Conservation (phyloP, 2,797 vertebrate species). For the Amblyopsis hoosieri region DNA sequence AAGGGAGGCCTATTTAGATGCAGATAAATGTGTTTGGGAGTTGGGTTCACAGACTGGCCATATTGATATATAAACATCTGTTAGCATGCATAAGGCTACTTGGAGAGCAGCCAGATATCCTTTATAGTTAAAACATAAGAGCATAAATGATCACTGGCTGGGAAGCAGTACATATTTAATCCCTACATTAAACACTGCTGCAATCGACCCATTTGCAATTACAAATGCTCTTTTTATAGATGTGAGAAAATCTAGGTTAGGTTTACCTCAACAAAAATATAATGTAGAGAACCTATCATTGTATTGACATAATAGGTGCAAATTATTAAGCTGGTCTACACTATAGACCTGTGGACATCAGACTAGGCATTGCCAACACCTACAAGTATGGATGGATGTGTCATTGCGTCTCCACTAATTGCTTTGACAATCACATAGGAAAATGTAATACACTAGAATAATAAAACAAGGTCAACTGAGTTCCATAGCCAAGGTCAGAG, state of each 20-base stretch:
- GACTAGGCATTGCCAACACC: too few relatives aligned
- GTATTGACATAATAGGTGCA: too few relatives aligned
- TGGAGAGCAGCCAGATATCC: background rate
- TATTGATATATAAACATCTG: conserved; percentile 3
- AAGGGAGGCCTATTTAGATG: background rate
- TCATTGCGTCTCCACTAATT: too few relatives aligned
- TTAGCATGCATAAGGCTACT: background rate
- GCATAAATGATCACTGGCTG: background rate
- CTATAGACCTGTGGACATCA: too few relatives aligned
- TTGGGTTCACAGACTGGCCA: conserved; percentile 1
- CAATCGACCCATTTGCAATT: conserved; percentile 22
- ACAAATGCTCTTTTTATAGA: conserved; percentile 38
- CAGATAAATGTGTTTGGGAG: background rate
- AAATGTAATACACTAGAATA: too few relatives aligned
- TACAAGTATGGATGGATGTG: too few relatives aligned
- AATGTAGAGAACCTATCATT: too few relatives aligned
- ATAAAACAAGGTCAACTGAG: too few relatives aligned
- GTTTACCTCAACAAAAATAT: conserved; percentile 37
- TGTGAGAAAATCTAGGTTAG: conserved; percentile 31
- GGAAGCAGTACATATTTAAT: conserved; percentile 6
- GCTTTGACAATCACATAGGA: too few relatives aligned
- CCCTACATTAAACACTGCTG: conserved; percentile 12
- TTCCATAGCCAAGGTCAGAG: too few relatives aligned
- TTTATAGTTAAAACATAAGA: conserved; percentile 11
- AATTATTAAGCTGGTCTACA: too few relatives aligned